Evolutionary conservation across 2,888 invertebrate genomes (phyloP), one percentile per base, ranked within the genome.

Genomic region (Morpho achilles): DNA sequence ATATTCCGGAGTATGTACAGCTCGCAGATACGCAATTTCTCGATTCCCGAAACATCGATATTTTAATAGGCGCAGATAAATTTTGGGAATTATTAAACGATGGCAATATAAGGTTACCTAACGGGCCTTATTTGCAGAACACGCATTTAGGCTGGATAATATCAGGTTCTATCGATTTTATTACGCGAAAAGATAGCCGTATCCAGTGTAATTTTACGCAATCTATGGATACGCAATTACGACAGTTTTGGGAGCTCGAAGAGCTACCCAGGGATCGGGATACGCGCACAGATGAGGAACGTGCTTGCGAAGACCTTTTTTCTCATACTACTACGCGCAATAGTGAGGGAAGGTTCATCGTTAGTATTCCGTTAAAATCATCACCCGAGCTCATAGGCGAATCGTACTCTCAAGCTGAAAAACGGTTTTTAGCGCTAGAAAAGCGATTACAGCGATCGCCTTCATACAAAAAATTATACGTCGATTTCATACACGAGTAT

Each of bases 101-200:
- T 8, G 47, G 47, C 16, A 47, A 47, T 23, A 47, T 47, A 23
- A 47, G 47, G 47, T 47, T 47, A 47, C 47, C 22, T 47, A 47
- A 47, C 16, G 47, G 47, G 7, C 47, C 47, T 47, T 67, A 52
- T 44, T 50, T 69, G 46, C 64, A 65, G 45, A 61, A 69, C 45
- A 65, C 68, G 5, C 45, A 58, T 16, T 52, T 68, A 53, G 70
- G 69, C 0, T 71, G 68, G 67, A 47, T 69, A 2, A 51, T 71
- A 3, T 63, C 68, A 0, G 69, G 68, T 8, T 58, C 64, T n/a
- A 48, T 67, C 9, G 16, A 56, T 53, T 32, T 47, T 9, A 39
- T 22, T 32, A 9, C 49, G 45, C 48, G 22, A 3, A 43, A 48
- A 2, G 40, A 40, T 39, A 40, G 2, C 1, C 40, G 8, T 10